Evolutionary conservation across 2,113 vertebrate species (phyloP), one percentile per base, ranked within the genome.

Genomic region (Castor canadensis): DNA sequence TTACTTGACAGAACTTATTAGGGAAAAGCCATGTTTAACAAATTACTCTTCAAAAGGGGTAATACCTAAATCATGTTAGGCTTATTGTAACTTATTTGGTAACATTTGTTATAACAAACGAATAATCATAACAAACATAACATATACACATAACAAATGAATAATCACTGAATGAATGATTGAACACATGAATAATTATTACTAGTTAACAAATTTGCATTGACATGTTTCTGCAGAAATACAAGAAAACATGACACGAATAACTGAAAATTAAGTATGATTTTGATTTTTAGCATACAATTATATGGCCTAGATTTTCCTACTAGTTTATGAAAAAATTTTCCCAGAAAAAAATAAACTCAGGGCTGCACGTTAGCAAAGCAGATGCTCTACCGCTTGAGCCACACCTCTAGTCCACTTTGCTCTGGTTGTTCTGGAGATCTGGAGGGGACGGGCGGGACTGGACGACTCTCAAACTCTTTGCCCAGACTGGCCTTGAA

Each of bases 291-390:
- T 79, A 85, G 56, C n/a, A 77, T 0, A 67, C 35, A 87, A 85
- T 58, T 93, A 94, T 2, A 49, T 15, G 52, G 38, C 3, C 3
- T 76, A n/a, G n/a, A 7, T 49, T 88, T 66, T 79, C 12, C 45
- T 76, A 67, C 30, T n/a, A 62, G 24, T 89, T 93, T 87, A 88
- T 89, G 67, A 93, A 77, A 76, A 49, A 10, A 38, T 83, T 93
- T 69, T 67, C 56, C 12, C 30, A 85, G 66, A 82, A 92, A 85
- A 89, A 83, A 91, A n/a, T n/a, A n/a, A n/a, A n/a, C n/a, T n/a
- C n/a, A n/a, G n/a, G n/a, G n/a, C n/a, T n/a, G n/a, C n/a, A n/a
- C n/a, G n/a, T n/a, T n/a, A n/a, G n/a, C n/a, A n/a, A n/a, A n/a
- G n/a, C n/a, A n/a, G n/a, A n/a, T n/a, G n/a, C n/a, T n/a, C n/a